These are phyloP conservation scores for Peromyscus eremicus DNA, from an alignment of 2,797 vertebrate genomes.

Conservation along the genomic window DNA sequence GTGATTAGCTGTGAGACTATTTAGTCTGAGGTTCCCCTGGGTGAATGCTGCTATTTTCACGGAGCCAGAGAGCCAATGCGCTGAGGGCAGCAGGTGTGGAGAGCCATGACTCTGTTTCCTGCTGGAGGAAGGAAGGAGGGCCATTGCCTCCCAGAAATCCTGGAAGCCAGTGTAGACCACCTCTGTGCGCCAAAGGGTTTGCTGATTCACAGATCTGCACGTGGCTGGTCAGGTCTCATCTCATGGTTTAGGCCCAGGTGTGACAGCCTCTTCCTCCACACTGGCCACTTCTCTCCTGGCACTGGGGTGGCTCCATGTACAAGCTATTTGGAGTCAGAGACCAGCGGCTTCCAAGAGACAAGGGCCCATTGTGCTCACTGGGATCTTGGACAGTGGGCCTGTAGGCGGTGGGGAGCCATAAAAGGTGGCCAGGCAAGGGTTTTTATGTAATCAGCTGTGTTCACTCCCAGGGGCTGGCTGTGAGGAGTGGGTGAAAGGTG, in stretches of 20 bases:
- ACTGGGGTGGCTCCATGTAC: neutral
- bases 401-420: neutral
- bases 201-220: neutral
- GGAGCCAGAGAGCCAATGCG: neutral
- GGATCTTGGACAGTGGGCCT: neutral
- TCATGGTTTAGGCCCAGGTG: neutral
- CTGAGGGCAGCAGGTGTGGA: neutral
- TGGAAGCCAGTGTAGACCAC: neutral
- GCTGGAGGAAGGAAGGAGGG: rapidly evolving
- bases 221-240: neutral
- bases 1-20: neutral
- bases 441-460: neutral
- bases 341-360: neutral
- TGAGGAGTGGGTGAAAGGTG: neutral
- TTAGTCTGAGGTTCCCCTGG: neutral
- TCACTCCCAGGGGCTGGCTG: neutral
- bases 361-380: neutral
- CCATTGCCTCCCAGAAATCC: neutral
- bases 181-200: neutral
- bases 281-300: too few species aligned
- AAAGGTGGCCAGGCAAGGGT: neutral
- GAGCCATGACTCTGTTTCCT: neutral
- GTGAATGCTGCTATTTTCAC: too few species aligned
- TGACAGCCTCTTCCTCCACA: neutral
- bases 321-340: neutral